Evolutionary conservation across 2,888 invertebrate genomes (phyloP).

Genomic region (Nipponacmea schrenckii): DNA sequence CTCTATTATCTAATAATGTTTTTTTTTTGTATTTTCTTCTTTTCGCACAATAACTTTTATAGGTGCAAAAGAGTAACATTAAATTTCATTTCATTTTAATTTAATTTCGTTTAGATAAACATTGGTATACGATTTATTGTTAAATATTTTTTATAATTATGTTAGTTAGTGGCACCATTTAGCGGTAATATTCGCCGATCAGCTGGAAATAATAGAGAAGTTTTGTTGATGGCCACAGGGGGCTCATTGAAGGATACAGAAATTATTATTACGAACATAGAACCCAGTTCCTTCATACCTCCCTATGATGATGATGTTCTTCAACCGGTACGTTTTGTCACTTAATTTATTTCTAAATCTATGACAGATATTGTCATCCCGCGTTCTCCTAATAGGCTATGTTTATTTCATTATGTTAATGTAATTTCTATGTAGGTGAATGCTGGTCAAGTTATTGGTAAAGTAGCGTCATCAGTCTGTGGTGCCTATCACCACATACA

Average conservation of each 20-base stretch:
- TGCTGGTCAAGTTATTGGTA: constrained; percentile 45
- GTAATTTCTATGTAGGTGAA: constrained; percentile 33
- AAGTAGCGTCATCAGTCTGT: constrained; percentile 31
- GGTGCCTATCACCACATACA: constrained; percentile 39
- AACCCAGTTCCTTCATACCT: too few relatives aligned
- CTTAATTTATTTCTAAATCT: too few relatives aligned
- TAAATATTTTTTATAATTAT: too few relatives aligned
- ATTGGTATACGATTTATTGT: too few relatives aligned
- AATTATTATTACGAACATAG: constrained; percentile 30
- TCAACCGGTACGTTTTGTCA: too few relatives aligned
- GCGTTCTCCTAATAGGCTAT: constrained; percentile 28
- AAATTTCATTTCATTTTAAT: too few relatives aligned
- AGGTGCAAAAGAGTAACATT: too few relatives aligned
- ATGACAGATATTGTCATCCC: constrained; percentile 29
- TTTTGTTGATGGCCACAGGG: constrained; percentile 24
- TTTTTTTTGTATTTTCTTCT: too few relatives aligned
- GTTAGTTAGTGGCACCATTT: constrained; percentile 32
- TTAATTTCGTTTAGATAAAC: too few relatives aligned
- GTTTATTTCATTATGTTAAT: constrained; percentile 31
- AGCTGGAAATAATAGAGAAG: constrained; percentile 23
- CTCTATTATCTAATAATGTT: too few relatives aligned
- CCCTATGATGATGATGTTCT: too few relatives aligned
- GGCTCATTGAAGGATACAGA: constrained; percentile 25
- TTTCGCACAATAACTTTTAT: too few relatives aligned
- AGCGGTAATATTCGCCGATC: constrained; percentile 25